Percentiles rank a stretch among this genome's conserved stretches.
These are phyloP conservation scores for Megaleporinus macrocephalus DNA, from an alignment of 2,113 vertebrate species.

Conservation along the genomic window DNA sequence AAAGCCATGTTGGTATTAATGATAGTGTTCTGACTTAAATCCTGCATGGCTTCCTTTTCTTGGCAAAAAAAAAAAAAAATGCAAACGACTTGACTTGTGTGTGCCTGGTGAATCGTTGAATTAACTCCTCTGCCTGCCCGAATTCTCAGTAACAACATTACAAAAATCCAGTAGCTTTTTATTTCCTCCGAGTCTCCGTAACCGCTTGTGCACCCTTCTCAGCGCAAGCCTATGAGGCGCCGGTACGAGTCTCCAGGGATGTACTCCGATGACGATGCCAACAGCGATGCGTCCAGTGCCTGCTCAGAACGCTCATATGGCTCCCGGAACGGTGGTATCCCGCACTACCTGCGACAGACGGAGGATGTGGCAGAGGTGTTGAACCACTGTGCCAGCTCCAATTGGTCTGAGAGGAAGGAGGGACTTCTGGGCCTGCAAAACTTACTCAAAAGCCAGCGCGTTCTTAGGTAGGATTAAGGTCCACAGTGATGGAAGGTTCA, in stretches of 20 bases:
- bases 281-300: slow-evolving; percentile 94
- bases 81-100: neutral
- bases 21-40: neutral
- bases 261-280: slow-evolving; percentile 96
- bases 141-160: neutral
- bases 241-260: slow-evolving; percentile 95
- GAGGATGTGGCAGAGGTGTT: slow-evolving; percentile 97
- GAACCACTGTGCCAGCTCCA: slow-evolving; percentile 98
- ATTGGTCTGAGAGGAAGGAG: slow-evolving; percentile 98
- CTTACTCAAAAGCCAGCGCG: slow-evolving; percentile 94
- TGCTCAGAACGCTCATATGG: slow-evolving; percentile 96
- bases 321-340: slow-evolving; percentile 93
- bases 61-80: slow-evolving; percentile 5
- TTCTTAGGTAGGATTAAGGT: slow-evolving; percentile 82
- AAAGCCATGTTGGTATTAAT: neutral
- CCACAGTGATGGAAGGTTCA: neutral
- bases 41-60: slow-evolving; percentile 46
- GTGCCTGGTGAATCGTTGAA: slow-evolving; percentile 3
- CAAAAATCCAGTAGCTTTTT: neutral
- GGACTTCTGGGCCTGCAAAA: slow-evolving; percentile 96
- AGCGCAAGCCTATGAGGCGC: slow-evolving; percentile 93
- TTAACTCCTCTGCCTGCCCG: neutral
- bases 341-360: slow-evolving; percentile 93
- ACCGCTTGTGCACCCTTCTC: slow-evolving; percentile 31
- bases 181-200: neutral